Base-by-base conservation (phyloP, 1,140 invertebrate species). In the Bombus pyrosoma region DNA sequence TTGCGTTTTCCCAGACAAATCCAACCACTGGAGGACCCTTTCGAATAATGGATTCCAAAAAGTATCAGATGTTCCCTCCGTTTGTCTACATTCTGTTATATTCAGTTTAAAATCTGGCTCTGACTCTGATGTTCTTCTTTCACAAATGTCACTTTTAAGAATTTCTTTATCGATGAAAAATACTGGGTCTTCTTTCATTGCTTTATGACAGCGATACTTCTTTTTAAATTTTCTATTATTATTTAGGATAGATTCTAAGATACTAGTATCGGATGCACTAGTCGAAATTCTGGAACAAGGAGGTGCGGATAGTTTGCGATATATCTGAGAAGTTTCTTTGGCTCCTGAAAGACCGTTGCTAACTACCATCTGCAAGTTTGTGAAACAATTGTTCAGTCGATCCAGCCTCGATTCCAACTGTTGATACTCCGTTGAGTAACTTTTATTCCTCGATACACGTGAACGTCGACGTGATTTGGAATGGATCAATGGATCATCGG, bases 401-500 rank as follows among this genome's bases (percentile, higher is more conserved):
- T 93, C 91, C 18, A 88, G 68, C 15, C 86, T 69, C 13, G 91
- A 66, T 32, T 91, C 85, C 32, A 62, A 69, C 62, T 86, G 72
- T 28, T 91, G 83, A 72, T 90, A 90, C 82, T 85, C 86, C 59
- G 86, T 53, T 47, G 85, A 18, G 43, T 75, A 85, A 10, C 18
- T 80, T 82, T 89, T 71, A 64, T 79, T 83, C 34, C 43, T 75
- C n/a, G 89, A 72, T 4, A 69, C 57, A 8, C 68, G 87, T 1
- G 80, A 73, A 47, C 71, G 84, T 41, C 78, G 84, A 57, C 82
- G 86, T 34, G 72, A 77, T 62, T 90, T 92, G 0, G 89, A 25
- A 81, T 91, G 89, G 12, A 94, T 74, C 75, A 90, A 93, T 88
- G 96, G 96, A 94, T 97, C 97, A 94, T 97, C 96, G 53, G 96